Evolutionary conservation across 2,113 vertebrate genomes (phyloP).

Genomic region (Phaethon lepturus): DNA sequence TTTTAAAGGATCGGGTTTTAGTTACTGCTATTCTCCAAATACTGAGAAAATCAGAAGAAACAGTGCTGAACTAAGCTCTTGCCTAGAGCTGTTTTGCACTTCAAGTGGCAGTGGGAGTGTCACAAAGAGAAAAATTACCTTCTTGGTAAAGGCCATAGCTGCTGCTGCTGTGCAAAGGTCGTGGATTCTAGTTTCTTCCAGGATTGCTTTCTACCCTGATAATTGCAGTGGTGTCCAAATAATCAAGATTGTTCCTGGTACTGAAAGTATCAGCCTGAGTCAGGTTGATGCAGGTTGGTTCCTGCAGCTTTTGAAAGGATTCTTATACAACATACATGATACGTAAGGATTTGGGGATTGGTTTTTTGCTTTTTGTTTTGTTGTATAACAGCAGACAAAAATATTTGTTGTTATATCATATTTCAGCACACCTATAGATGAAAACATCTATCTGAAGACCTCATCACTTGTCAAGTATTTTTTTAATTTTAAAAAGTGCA

Average conservation of each 20-base stretch:
- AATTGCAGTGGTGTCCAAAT: background rate
- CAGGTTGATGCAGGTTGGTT: background rate
- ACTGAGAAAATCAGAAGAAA: background rate
- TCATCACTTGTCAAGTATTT: conserved; percentile 24
- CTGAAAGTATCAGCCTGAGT: background rate
- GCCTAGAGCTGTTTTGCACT: background rate
- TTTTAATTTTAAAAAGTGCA: conserved; percentile 2
- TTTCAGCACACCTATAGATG: background rate
- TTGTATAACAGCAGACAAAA: conserved; percentile 9
- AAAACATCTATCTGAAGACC: conserved; percentile 17
- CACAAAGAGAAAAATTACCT: background rate
- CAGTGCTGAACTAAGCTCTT: background rate
- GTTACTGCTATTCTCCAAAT: background rate
- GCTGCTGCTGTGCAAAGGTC: background rate
- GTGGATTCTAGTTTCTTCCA: background rate
- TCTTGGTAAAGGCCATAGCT: background rate
- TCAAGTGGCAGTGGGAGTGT: background rate
- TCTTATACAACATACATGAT: background rate
- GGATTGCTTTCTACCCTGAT: background rate
- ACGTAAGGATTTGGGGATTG: background rate
- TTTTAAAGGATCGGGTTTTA: background rate
- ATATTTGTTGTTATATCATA: conserved; percentile 7
- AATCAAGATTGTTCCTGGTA: background rate
- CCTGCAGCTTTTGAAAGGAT: background rate
- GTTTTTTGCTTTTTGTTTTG: background rate